Conservation (phyloP, 2,113 vertebrate genomes). For the Varanus salvator region DNA sequence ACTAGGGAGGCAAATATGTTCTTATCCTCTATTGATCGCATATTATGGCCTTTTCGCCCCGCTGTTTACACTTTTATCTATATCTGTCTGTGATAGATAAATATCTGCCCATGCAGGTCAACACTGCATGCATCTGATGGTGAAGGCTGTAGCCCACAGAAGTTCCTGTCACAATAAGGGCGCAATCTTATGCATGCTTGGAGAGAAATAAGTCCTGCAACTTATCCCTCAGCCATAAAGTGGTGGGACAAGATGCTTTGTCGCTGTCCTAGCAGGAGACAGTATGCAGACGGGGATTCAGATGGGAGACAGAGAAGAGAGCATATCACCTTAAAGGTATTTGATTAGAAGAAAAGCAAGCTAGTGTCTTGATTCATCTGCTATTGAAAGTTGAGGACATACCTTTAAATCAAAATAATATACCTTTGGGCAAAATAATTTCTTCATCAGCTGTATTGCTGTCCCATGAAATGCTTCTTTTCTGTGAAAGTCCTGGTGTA, state of each 20-base stretch:
- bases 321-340: background rate
- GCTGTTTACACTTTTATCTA: background rate
- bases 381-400: background rate
- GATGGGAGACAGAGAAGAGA: background rate
- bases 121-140: background rate
- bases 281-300: background rate
- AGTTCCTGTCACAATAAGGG: background rate
- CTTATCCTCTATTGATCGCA: background rate
- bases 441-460: background rate
- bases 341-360: background rate
- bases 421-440: background rate
- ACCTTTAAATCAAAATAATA: background rate
- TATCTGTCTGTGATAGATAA: background rate
- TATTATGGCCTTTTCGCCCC: background rate
- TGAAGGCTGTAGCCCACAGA: background rate
- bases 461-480: background rate
- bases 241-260: background rate
- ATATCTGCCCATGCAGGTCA: background rate
- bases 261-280: background rate
- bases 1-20: too few relatives aligned
- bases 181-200: too few relatives aligned
- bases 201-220: too few relatives aligned
- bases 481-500: background rate
- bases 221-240: background rate
- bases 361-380: background rate